Evolutionary conservation across 1,140 invertebrate species (phyloP), one percentile per base, ranked within the genome.

Genomic region (Drosophila tropicalis): DNA sequence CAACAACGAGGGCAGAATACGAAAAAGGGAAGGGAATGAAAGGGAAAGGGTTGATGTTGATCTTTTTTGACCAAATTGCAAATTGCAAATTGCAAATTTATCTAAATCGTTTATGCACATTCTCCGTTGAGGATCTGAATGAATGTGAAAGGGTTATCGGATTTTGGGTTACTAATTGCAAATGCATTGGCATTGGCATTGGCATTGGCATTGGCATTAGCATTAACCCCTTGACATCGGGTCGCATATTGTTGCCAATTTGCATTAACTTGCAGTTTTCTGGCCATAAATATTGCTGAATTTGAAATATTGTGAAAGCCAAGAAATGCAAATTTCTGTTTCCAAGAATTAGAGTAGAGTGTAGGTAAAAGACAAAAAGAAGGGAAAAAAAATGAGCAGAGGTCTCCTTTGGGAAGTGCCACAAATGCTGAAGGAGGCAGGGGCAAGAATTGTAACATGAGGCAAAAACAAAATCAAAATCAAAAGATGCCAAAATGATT

Each of bases 41-140:
- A 3, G 55, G 41, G 56, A 62, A 60, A 68, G 78, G 78, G 78
- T 81, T 58, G 78, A 41, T 70, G 56, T 47, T 15, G 64, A 67
- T 64, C 64, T 79, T 70, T 70, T 79, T 84, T 81, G 79, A 66
- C 41, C 61, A 55, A 64, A 67, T 61, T 39, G 56, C 66, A 55
- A 64, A 67, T 61, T 39, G 56, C 66, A 71, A 56, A 56, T 75
- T 86, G 76, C 70, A 81, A 81, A 85, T 61, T 83, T 81, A 86
- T 87, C 83, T 76, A 86, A 87, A 86, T 87, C 79, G 83, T 71
- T 86, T 87, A 74, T 51, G 9, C 79, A 86, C 81, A 86, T 86
- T 76, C 82, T 29, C 29, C 78, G 72, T 78, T 81, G 72, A 62
- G 40, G 29, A n/a, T 36, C 13, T 36, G 64, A 36, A 40, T 3